A percentile compares a stretch with the other conserved stretches of the same genome.
Evolutionary conservation across 2,113 vertebrate genomes (phyloP).

Genomic region (Serinus canaria): DNA sequence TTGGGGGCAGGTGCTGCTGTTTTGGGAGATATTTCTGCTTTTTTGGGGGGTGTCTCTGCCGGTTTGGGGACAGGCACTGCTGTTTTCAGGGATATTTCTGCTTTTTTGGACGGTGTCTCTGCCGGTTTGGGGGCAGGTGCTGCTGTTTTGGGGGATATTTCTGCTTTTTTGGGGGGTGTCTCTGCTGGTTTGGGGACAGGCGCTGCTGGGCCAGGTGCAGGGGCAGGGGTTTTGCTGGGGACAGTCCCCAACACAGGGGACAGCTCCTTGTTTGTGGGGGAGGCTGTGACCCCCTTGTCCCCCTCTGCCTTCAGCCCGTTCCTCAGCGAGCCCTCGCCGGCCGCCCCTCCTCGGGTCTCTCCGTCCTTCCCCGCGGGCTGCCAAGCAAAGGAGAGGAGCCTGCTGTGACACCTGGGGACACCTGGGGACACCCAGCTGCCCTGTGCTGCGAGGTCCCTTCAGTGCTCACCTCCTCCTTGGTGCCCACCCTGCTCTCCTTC

Average conservation of each 20-base stretch:
- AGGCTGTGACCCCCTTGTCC: background rate
- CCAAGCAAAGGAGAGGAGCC: background rate
- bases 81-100: background rate
- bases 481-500: constrained; percentile 56
- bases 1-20: background rate
- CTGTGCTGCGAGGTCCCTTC: rapidly evolving
- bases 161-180: too few relatives aligned
- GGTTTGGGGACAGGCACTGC: too few relatives aligned
- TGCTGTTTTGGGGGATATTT: background rate
- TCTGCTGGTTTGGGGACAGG: background rate
- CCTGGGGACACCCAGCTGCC: background rate
- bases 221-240: background rate
- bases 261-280: background rate
- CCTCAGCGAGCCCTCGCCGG: constrained; percentile 3
- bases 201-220: background rate
- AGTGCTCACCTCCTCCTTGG: constrained; percentile 60
- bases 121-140: background rate
- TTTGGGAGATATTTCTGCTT: background rate
- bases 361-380: constrained; percentile 71
- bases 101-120: background rate
- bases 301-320: constrained; percentile 45
- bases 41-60: background rate
- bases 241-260: background rate
- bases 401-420: background rate
- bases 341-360: constrained; percentile 68